Base-by-base conservation (phyloP, 35 echinoderm and acorn worm species). In the Diadema setosum region DNA sequence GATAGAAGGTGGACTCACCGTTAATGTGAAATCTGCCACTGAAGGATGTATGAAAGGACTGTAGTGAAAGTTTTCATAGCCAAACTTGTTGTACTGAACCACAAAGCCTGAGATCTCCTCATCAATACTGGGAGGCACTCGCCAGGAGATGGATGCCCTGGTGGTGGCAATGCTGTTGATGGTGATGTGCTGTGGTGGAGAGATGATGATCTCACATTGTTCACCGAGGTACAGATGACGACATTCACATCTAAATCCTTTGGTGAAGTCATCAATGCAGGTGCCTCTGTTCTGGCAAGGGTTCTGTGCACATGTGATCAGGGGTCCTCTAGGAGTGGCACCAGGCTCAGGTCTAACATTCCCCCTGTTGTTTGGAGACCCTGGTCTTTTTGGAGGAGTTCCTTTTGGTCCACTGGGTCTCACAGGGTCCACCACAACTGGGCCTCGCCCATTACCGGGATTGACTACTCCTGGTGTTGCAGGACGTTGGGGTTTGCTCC, bases 81-180 rank as follows among this genome's bases (percentile, higher is more conserved):
- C 93, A 91, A 95, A 95, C 42, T 88, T 59, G 83, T 95, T 86
- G 65, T 91, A 85, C 50, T 95, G 93, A 20, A 95, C 93, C 3
- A 95, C 49, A 85, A 83, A 95, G 20, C 93, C 89, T 75, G 58
- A 64, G 11, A 95, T 95, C n/a, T 63, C 58, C 46, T 84, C 86
- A 5, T 56, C 65, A 15, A 75, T 58, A 9, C 35, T 42, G 9
- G 89, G 89, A 2, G 93, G 89, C 15, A 52, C 33, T 34, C 58
- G 21, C 93, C 93, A 95, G 1, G 81, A 84, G 15, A 95, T 86
- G 26, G 60, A 63, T 27, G 91, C 45, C 25, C 49, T 20, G 1
- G 52, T 42, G 2, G 81, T 32, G 0, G 59, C 63, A 15, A 86
- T 46, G 24, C 81, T 58, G 39, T 39, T 52, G 23, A 95, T 49